Percentiles rank a stretch among this genome's conserved stretches.
Conservation (phyloP, 2,888 invertebrate species). For the Agriotes lineatus region DNA sequence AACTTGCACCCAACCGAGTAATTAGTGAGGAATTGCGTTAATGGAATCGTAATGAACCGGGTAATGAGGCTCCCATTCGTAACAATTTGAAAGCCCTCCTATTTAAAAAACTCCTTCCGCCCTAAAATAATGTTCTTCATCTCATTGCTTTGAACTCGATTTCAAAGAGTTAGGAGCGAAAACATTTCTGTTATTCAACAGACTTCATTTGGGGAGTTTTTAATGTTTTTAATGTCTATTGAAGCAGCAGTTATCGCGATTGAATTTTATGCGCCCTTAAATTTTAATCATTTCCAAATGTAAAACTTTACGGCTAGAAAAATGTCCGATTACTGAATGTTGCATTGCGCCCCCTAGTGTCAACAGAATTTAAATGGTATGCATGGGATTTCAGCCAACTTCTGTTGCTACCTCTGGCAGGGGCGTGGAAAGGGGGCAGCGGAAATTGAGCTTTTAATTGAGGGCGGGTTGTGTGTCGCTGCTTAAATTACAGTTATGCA, state of each 20-base stretch:
- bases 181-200: not conserved
- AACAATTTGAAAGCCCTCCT: conserved; percentile 14
- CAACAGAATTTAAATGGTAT: not conserved
- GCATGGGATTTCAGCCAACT: not conserved
- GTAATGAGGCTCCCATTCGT: conserved; percentile 16
- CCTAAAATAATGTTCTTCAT: conserved; percentile 10
- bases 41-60: conserved; percentile 24
- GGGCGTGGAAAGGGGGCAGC: conserved; percentile 2
- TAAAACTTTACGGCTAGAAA: too few species aligned
- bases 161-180: not conserved
- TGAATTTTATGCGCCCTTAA: too few species aligned
- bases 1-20: conserved; percentile 16
- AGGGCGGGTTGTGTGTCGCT: conserved; percentile 2
- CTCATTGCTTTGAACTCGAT: conserved; percentile 5
- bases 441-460: conserved; percentile 7
- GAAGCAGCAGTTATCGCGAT: too few species aligned
- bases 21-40: conserved; percentile 24
- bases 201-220: not conserved
- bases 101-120: conserved; percentile 5
- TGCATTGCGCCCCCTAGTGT: too few species aligned
- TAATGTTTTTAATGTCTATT: too few species aligned
- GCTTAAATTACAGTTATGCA: conserved; percentile 11
- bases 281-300: too few species aligned
- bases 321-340: too few species aligned
- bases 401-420: not conserved